phyloP scores from a whole-genome alignment of 2,888 invertebrate species.

The Brenthis hecate region DNA sequence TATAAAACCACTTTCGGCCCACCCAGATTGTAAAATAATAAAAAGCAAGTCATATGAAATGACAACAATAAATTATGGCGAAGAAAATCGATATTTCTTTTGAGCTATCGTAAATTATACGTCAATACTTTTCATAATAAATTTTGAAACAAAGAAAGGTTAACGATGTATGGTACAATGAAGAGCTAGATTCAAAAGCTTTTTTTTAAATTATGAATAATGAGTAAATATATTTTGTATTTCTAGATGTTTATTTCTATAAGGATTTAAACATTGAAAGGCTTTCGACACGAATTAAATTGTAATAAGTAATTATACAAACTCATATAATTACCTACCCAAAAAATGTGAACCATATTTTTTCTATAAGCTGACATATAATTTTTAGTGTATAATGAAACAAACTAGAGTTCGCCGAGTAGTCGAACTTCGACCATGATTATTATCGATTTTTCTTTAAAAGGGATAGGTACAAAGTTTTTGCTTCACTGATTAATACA shows the following conservation, averaged over 20 bases:
- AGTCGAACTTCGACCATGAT: no score
- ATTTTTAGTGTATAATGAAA: no score
- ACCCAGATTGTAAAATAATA: constrained; percentile 66
- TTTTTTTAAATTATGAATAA: not conserved
- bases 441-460: no score
- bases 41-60: constrained; percentile 54
- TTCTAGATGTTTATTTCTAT: no score
- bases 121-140: constrained; percentile 68
- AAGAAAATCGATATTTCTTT: constrained; percentile 64
- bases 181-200: no score
- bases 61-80: constrained; percentile 66
- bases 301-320: not conserved
- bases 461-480: no score
- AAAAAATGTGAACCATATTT: not conserved
- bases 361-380: no score
- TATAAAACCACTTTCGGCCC: constrained; percentile 52
- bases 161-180: constrained; percentile 45
- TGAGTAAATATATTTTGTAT: not conserved
- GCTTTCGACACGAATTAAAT: no score
- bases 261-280: no score
- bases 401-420: no score
- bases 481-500: no score
- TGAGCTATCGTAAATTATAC: constrained; percentile 60
- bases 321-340: not conserved
- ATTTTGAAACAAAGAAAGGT: constrained; percentile 63